phyloP scores from a whole-genome alignment of 30 jellyfish, hydroid and myxozoan species.

The Hydractinia symbiolongicarpus region DNA sequence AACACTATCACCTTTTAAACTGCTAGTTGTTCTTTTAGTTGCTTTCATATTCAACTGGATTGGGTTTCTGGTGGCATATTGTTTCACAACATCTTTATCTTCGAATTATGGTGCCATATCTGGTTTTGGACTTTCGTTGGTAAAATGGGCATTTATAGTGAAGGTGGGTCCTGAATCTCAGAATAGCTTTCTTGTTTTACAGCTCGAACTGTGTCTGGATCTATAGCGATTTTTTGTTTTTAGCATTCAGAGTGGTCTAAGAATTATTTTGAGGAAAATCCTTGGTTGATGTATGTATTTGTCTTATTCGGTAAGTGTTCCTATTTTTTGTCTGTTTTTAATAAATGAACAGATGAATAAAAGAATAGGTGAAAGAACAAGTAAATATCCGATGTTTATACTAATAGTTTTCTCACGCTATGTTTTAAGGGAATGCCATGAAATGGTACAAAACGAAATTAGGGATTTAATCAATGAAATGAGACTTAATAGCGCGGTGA shows the following conservation, averaged over 20 bases:
- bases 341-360: neutral
- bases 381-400: too few relatives aligned
- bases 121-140: conserved; percentile 86
- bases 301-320: conserved; percentile 32
- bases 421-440: too few relatives aligned
- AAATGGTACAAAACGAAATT: too few relatives aligned
- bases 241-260: conserved; percentile 30
- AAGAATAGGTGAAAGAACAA: too few relatives aligned
- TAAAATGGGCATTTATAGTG: conserved; percentile 72
- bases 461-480: too few relatives aligned
- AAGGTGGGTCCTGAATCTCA: conserved; percentile 32
- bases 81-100: conserved; percentile 49
- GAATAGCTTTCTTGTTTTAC: neutral
- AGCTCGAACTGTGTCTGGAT: neutral
- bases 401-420: too few relatives aligned
- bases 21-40: conserved; percentile 31
- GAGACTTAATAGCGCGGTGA: too few relatives aligned
- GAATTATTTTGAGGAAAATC: conserved; percentile 25
- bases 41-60: conserved; percentile 71
- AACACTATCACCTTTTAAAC: neutral
- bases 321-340: neutral
- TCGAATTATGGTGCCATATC: conserved; percentile 76
- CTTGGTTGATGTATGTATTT: conserved; percentile 64
- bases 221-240: neutral
- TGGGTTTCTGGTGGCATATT: conserved; percentile 65